Evolutionary conservation across 2,113 vertebrate species (phyloP).

Genomic region (Hemicordylus capensis): DNA sequence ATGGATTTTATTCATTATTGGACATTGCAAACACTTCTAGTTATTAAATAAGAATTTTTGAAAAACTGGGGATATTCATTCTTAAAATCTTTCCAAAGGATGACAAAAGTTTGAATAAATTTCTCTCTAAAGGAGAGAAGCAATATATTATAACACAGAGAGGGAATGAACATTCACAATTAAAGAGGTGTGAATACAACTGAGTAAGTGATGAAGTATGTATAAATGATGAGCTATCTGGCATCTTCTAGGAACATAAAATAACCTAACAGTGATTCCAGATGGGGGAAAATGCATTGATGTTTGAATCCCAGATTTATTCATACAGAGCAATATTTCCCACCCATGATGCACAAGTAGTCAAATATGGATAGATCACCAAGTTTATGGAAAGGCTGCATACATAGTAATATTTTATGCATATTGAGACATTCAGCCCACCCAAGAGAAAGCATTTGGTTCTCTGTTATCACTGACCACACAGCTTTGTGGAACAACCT

Average conservation of each 20-base stretch:
- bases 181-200: conserved; percentile 14
- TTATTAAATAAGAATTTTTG: background rate
- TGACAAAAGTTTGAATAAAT: background rate
- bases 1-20: background rate
- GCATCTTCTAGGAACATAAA: background rate
- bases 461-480: background rate
- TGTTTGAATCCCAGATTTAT: background rate
- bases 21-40: background rate
- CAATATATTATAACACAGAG: background rate
- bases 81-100: background rate
- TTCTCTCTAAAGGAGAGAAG: background rate
- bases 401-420: background rate
- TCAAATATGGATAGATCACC: background rate
- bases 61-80: background rate
- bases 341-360: background rate
- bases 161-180: background rate
- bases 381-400: background rate
- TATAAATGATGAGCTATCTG: background rate
- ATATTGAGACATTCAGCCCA: background rate
- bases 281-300: background rate
- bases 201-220: conserved; percentile 9
- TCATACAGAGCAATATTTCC: background rate
- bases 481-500: background rate
- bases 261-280: conserved; percentile 4
- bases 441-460: background rate